phyloP scores from a whole-genome alignment of 2,888 invertebrate species.

The Oxyscelio sp. region DNA sequence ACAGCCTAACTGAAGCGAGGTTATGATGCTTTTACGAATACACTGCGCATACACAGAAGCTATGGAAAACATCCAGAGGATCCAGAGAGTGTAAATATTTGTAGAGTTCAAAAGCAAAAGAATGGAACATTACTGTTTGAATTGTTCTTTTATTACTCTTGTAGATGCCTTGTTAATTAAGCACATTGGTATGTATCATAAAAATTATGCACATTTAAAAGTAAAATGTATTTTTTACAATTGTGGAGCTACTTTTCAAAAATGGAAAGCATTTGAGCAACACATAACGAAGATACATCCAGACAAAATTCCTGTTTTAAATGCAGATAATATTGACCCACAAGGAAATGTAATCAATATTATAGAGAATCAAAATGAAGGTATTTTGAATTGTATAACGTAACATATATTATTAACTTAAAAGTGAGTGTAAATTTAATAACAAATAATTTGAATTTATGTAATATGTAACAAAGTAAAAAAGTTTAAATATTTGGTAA shows the following conservation, averaged over 20 bases:
- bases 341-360: background rate
- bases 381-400: background rate
- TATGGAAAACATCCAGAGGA: too few relatives aligned
- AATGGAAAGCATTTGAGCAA: constrained; percentile 15
- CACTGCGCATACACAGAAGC: too few relatives aligned
- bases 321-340: constrained; percentile 1
- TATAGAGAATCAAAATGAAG: background rate
- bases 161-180: background rate
- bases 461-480: too few relatives aligned
- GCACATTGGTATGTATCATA: constrained; percentile 11
- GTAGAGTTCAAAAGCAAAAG: too few relatives aligned
- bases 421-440: too few relatives aligned
- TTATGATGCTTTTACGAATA: too few relatives aligned
- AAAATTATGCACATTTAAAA: constrained; percentile 22
- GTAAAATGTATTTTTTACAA: constrained; percentile 22
- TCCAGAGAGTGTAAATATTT: too few relatives aligned
- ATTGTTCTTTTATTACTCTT: constrained; percentile 12
- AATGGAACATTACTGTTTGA: constrained; percentile 13
- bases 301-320: background rate
- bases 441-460: background rate
- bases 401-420: too few relatives aligned
- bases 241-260: constrained; percentile 33
- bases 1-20: too few relatives aligned
- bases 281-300: background rate
- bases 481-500: too few relatives aligned